Percentiles rank a stretch among this genome's conserved stretches.
phyloP scores from a whole-genome alignment of 2,797 vertebrate genomes.

The Lophius americanus region DNA sequence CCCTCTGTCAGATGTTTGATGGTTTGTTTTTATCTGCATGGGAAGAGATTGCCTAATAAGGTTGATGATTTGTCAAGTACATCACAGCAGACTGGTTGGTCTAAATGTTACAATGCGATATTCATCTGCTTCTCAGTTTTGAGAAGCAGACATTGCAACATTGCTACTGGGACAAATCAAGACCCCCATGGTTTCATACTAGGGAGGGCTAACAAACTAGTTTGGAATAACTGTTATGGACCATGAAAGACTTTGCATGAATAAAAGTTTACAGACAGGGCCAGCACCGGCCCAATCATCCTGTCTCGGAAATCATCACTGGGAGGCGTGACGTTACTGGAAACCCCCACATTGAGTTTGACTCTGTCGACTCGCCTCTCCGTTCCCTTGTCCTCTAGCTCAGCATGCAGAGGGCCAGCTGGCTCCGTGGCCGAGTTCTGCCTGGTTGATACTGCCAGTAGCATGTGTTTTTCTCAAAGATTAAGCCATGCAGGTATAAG shows the following conservation, averaged over 20 bases:
- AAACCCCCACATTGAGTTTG: no score
- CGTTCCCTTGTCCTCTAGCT: no score
- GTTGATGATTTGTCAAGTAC: slow-evolving; percentile 46
- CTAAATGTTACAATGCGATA: slow-evolving; percentile 35
- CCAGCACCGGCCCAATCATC: no score
- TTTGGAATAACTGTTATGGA: slow-evolving; percentile 40
- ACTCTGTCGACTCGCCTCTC: no score
- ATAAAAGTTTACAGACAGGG: slow-evolving; percentile 16
- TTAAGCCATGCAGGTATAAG: no score
- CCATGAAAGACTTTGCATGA: slow-evolving; percentile 21
- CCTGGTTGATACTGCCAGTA: no score
- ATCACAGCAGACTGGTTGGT: slow-evolving; percentile 40
- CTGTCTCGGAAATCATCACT: no score
- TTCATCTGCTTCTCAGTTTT: slow-evolving; percentile 41
- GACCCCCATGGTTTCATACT: slow-evolving; percentile 28
- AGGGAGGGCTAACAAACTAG: slow-evolving; percentile 35
- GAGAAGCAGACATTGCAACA: slow-evolving; percentile 8
- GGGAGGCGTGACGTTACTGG: no score
- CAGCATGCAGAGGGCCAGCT: no score
- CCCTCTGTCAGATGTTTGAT: slow-evolving; percentile 28
- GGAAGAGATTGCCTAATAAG: slow-evolving; percentile 41
- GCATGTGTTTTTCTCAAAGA: no score
- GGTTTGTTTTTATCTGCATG: slow-evolving; percentile 38
- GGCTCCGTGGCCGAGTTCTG: no score
- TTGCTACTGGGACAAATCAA: slow-evolving; percentile 34